phyloP scores from a whole-genome alignment of 2,888 invertebrate species.

The Erebia palarica region DNA sequence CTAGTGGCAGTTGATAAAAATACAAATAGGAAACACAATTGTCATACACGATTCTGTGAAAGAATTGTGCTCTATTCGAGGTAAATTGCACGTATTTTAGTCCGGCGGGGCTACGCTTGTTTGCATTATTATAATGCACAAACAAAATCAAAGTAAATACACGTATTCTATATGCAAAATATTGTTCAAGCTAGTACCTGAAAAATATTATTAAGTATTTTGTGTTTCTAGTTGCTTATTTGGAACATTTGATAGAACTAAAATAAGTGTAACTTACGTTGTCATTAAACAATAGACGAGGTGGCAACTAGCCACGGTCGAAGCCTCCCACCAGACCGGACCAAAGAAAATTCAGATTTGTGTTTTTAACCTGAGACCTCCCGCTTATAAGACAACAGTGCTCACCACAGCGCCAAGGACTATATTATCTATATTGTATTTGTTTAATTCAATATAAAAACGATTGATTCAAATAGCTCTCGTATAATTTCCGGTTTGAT shows the following conservation, averaged over 20 bases:
- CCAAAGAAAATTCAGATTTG: no score
- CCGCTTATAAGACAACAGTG: no score
- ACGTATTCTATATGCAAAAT: neutral
- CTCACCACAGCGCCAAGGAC: no score
- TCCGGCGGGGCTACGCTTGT: neutral
- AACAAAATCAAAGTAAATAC: neutral
- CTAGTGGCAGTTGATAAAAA: constrained; percentile 30
- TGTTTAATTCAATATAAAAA: neutral
- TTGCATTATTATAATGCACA: constrained; percentile 6
- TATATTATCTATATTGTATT: neutral
- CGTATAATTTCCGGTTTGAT: neutral
- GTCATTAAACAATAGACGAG: no score
- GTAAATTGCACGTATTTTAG: constrained; percentile 15
- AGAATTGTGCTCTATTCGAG: constrained; percentile 12
- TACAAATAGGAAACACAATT: constrained; percentile 30
- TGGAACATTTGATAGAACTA: no score
- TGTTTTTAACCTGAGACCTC: no score
- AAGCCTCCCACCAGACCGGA: no score
- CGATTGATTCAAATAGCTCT: neutral
- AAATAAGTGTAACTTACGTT: no score
- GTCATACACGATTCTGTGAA: constrained; percentile 16
- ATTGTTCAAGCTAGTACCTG: neutral
- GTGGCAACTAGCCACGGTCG: no score
- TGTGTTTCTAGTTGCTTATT: no score
- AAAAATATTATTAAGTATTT: no score